A percentile compares a stretch with the other conserved stretches of the same genome.
Evolutionary conservation across 2,797 vertebrate species (phyloP).

Genomic region (Phrynocephalus vlangalii): DNA sequence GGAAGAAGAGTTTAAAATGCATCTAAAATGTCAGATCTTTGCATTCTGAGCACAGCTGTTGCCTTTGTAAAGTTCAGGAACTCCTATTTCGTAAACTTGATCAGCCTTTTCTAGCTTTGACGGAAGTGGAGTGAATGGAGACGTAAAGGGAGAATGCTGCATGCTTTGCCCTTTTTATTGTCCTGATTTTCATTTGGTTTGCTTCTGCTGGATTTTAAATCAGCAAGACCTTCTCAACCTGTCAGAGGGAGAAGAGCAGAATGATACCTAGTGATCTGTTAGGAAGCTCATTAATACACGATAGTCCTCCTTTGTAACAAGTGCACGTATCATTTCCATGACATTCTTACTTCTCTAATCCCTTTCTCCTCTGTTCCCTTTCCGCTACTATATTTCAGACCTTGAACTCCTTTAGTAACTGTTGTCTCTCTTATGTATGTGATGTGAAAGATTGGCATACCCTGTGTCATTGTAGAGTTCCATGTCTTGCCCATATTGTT

Average conservation of each 20-base stretch:
- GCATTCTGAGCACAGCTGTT: background rate
- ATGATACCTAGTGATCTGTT: background rate
- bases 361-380: background rate
- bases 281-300: background rate
- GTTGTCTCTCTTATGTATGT: background rate
- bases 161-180: constrained; percentile 1
- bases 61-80: constrained; percentile 28
- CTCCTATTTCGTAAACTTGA: background rate
- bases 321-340: background rate
- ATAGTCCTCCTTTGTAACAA: background rate
- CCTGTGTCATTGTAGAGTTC: background rate
- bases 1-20: background rate
- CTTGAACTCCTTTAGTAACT: background rate
- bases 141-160: background rate
- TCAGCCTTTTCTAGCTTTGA: background rate
- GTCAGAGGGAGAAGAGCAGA: constrained; percentile 6
- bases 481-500: background rate
- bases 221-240: background rate
- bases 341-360: background rate
- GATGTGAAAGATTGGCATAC: background rate
- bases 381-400: background rate
- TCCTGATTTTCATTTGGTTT: background rate
- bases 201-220: background rate
- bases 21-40: constrained; percentile 28
- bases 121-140: background rate